Base-by-base conservation (phyloP, 2,888 invertebrate species). In the Brenthis daphne region DNA sequence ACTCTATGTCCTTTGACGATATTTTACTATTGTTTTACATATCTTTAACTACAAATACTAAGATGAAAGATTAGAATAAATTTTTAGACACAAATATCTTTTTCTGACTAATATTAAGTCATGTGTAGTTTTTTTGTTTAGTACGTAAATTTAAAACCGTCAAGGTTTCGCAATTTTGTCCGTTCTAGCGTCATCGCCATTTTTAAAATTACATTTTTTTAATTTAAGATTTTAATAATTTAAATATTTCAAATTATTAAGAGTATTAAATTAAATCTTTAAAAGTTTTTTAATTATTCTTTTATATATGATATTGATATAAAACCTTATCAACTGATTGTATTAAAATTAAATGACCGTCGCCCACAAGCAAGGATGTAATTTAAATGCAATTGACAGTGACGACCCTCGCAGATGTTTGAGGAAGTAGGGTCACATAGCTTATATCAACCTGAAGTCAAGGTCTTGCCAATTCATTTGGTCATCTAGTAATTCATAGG, bases 361-460 rank as follows among this genome's bases (percentile, higher is more conserved):
- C 61, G 37, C n/a, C 29, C 29, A 65, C 61, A 67, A 48, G 24
- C 13, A 60, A 48, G 16, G 37, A 60, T 64, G 57, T 20, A 16
- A 67, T 69, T 73, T 57, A 70, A 73, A 70, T 79, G 79, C 81
- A 86, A 85, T 84, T 84, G 83, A 85, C 83, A 84, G 80, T 79
- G 85, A 85, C 82, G 89, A 87, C 86, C 87, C 86, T 89, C 85
- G 78, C 77, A 77, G 82, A 72, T 77, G 77, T 82, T 86, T 82
- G 82, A 89, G 91, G 91, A 92, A 92, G 90, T 90, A 82, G 86
- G 89, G 87, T 89, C 86, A 86, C 81, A 85, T 84, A 86, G 85
- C 90, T 87, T 87, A 87, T 88, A 90, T 88, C 88, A 86, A 87
- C 82, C 86, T 81, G 85, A 86, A 90, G 87, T 90, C 92, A 90